Base-by-base conservation (phyloP, 2,888 invertebrate species). In the Cephus runcator region DNA sequence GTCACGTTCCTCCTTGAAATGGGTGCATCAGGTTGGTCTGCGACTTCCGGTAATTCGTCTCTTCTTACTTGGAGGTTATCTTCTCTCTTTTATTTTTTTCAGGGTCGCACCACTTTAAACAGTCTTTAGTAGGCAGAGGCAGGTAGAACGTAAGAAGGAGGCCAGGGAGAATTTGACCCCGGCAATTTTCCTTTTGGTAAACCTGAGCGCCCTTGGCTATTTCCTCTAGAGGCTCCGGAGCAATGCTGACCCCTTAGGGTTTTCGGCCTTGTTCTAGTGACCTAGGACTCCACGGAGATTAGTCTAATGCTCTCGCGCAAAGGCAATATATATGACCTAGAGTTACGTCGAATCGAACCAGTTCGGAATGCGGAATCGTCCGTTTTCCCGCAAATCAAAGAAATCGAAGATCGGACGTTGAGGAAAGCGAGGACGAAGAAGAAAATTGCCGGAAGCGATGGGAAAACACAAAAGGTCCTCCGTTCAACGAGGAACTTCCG, bases 21-120 rank as follows among this genome's bases (percentile, higher is more conserved):
- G 40, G 40, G 15, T 23, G 15, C n/a, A 31, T 71, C 74, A 73
- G 75, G 74, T 73, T 75, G 76, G 69, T 69, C 73, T 76, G 73
- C 76, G 77, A 78, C 79, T 77, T 76, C 74, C 68, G 30, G 71
- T 71, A 33, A 31, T 15, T 71, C 30, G 71, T 71, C 31, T 34
- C 73, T 80, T 71, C 71, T 33, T 12, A 33, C 71, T 71, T 71
- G 33, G 6, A 15, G 15, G 33, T 75, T 78, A 15, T 12, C 11
- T 36, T 12, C 71, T 40, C 30, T 3, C 12, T 71, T 35, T 35
- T 40, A 56, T 33, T 68, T 79, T 69, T 71, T 68, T 69, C 75
- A 23, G 23, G 23, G 33, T 71, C 71, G 31, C 71, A 1, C 31
- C 31, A 15, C 71, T 31, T 31, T 31, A 71, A 31, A 71, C 23